Conservation (phyloP, 1,140 invertebrate genomes). For the Brachionus asplanchnoidis region DNA sequence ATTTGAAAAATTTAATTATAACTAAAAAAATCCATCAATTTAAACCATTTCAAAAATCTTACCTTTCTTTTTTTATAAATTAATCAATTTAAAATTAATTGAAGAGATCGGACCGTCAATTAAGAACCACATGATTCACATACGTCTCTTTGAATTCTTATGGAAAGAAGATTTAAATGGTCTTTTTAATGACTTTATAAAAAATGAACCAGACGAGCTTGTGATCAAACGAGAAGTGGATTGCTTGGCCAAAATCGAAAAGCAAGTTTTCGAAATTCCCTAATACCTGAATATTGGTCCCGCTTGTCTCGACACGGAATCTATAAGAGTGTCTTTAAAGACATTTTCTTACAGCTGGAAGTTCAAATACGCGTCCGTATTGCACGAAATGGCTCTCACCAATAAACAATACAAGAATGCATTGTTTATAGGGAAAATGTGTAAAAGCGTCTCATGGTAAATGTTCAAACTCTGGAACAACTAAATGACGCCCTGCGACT, state of each 20-base stretch:
- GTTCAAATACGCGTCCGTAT: constrained; percentile 53
- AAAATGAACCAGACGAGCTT: constrained; percentile 49
- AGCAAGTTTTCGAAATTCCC: constrained; percentile 52
- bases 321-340: constrained; percentile 54
- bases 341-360: constrained; percentile 57
- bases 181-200: constrained; percentile 55
- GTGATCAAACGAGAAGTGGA: constrained; percentile 47
- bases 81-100: background rate
- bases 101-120: constrained; percentile 49
- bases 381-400: constrained; percentile 56
- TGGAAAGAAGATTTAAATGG: constrained; percentile 57
- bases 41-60: no score
- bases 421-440: no score
- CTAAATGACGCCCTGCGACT: no score
- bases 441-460: no score
- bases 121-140: constrained; percentile 53
- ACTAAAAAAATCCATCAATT: no score
- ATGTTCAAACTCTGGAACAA: no score
- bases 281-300: constrained; percentile 49
- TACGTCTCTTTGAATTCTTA: constrained; percentile 56
- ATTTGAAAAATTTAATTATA: no score
- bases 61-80: no score
- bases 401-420: constrained; percentile 46
- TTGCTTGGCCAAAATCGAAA: constrained; percentile 46
- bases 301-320: constrained; percentile 51